Base-by-base conservation (phyloP, 2,888 invertebrate species). In the Phlogophora meticulosa region DNA sequence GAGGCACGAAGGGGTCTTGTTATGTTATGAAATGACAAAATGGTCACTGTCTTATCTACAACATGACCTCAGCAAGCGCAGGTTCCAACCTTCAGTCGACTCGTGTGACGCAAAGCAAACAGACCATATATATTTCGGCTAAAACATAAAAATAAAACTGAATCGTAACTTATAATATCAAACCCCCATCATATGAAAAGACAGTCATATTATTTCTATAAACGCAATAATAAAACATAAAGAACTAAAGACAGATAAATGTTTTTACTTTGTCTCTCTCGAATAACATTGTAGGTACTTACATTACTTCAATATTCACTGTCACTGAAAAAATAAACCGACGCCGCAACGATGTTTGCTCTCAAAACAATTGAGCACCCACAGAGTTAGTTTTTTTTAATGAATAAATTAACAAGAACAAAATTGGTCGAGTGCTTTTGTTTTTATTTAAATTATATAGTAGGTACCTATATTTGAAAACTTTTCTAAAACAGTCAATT, bases 271-370 rank as follows among this genome's bases (percentile, higher is more conserved):
- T 58, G 17, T 61, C 56, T 57, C 32, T 9, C 22, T 71, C 38
- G 4, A 78, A 73, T 72, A 73, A 55, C 36, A 78, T 46, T 49
- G 32, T 55, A 57, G 3, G 4, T 46, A 57, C 20, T 13, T 42
- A 53, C 42, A 36, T 38, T 62, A 56, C 38, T 70, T 49, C 15
- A 70, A 76, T 73, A 80, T 80, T 77, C 83, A 78, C 76, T 76
- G 82, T 79, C 83, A 66, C 78, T 60, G 24, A 60, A 75, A 76
- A 74, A 79, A 74, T 68, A 76, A 74, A 74, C 56, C 34, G 38
- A 42, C 36, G 51, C 22, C 36, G 42, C 32, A n/a, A 46, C 68
- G 38, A 46, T 68, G 76, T 68, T 79, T 46, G 45, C 43, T 68
- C 45, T 69, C 28, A 68, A 76, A 76, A 79, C 69, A 79, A 61